These are phyloP conservation scores for Drosophila ezoana DNA, from an alignment of 2,888 invertebrate genomes.

Conservation along the genomic window DNA sequence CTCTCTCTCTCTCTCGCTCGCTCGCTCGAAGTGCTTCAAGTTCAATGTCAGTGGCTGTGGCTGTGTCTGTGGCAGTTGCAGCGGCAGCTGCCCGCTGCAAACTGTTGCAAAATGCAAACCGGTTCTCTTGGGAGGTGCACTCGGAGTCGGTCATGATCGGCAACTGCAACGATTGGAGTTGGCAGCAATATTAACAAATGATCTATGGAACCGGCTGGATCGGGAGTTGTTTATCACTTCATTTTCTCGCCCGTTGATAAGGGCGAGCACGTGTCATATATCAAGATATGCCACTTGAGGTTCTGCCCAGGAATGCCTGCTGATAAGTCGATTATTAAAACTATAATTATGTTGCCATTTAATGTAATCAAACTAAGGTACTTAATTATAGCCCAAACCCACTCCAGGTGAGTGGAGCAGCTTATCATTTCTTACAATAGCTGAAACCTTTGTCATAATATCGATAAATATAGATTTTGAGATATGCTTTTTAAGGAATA, in stretches of 20 bases:
- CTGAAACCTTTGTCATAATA: no score
- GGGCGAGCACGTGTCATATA: slow-evolving; percentile 38
- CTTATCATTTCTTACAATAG: no score
- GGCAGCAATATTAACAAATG: slow-evolving; percentile 26
- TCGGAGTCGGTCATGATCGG: slow-evolving; percentile 37
- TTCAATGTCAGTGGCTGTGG: slow-evolving; percentile 66
- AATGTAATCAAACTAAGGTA: slow-evolving; percentile 1
- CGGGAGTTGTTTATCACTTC: slow-evolving; percentile 28
- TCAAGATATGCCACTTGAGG: slow-evolving; percentile 32
- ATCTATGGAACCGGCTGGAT: slow-evolving; percentile 35
- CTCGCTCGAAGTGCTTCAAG: slow-evolving; percentile 49
- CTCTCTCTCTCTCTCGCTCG: neutral
- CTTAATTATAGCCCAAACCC: neutral
- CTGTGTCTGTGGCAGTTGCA: slow-evolving; percentile 28
- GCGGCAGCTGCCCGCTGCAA: slow-evolving; percentile 39
- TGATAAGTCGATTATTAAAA: slow-evolving; percentile 37
- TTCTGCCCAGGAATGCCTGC: slow-evolving; percentile 1
- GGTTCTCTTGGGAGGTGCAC: slow-evolving; percentile 41
- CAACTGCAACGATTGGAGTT: slow-evolving; percentile 2
- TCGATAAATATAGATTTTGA: no score
- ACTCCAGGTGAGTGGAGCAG: no score
- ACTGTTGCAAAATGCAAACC: slow-evolving; percentile 63
- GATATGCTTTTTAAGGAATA: no score
- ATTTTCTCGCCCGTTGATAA: slow-evolving; percentile 24
- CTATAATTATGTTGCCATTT: slow-evolving; percentile 14